These are phyloP conservation scores for Cheilosia variabilis DNA, from an alignment of 2,888 invertebrate species.

Conservation along the genomic window DNA sequence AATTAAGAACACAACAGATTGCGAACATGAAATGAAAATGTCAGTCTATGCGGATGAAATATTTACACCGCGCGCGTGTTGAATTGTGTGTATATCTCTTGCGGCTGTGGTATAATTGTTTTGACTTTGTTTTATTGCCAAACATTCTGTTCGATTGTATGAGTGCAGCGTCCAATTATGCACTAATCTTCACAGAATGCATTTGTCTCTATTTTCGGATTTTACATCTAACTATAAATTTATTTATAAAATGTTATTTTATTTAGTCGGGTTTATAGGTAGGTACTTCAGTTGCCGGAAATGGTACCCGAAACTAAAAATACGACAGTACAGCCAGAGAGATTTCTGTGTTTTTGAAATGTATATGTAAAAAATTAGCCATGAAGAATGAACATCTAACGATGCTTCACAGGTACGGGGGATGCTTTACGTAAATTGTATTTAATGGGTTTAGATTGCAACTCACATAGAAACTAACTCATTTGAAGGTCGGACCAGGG, in stretches of 20 bases:
- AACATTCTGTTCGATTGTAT: constrained; percentile 19
- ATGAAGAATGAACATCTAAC: constrained; percentile 35
- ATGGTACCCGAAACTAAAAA: constrained; percentile 48
- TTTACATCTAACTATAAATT: constrained; percentile 36
- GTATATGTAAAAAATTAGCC: constrained; percentile 10
- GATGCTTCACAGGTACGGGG: constrained; percentile 25
- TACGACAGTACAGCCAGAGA: constrained; percentile 2
- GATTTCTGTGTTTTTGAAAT: neutral
- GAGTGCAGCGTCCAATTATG: constrained; percentile 7
- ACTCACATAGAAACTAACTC: too few relatives aligned
- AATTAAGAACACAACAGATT: constrained; percentile 63
- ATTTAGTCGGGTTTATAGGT: constrained; percentile 19
- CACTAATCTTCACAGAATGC: constrained; percentile 47
- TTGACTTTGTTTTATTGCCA: constrained; percentile 30
- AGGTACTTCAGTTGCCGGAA: constrained; percentile 62
- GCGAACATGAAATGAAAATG: constrained; percentile 69
- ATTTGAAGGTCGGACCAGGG: rapidly evolving
- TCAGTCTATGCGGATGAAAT: constrained; percentile 64
- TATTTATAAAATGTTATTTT: constrained; percentile 45
- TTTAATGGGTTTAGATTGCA: neutral
- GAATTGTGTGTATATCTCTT: constrained; percentile 6
- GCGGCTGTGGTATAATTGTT: constrained; percentile 2
- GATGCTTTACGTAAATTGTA: neutral
- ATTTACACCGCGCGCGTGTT: constrained; percentile 49
- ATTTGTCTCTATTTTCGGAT: constrained; percentile 52